Evolutionary conservation across 35 echinoderm and acorn worm species (phyloP).

Genomic region (Ophioderma brevispina): DNA sequence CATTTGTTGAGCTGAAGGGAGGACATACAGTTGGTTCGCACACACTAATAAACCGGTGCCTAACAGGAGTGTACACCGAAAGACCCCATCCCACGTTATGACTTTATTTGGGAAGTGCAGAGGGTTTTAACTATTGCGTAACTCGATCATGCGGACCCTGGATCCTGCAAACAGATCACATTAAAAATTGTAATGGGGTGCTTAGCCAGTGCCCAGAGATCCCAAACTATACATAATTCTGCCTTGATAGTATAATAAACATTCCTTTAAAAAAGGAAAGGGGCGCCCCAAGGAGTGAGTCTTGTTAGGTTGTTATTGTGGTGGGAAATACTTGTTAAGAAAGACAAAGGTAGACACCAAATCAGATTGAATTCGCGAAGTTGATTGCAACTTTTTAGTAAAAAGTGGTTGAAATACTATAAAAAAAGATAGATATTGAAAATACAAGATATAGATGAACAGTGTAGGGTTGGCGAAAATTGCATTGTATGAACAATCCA

Average conservation of each 20-base stretch:
- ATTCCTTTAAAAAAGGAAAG: too few species aligned
- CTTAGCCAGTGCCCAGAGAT: slow-evolving; percentile 49
- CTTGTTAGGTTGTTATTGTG: too few species aligned
- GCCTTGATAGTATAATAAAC: neutral
- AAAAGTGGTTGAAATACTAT: too few species aligned
- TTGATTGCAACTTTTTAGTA: too few species aligned
- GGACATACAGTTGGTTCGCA: slow-evolving; percentile 40
- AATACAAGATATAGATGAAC: too few species aligned
- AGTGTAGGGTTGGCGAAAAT: too few species aligned
- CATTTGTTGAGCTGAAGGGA: slow-evolving; percentile 17
- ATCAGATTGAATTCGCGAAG: too few species aligned
- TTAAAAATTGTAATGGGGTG: slow-evolving; percentile 42
- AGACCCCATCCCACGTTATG: slow-evolving; percentile 46
- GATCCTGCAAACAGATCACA: slow-evolving; percentile 44
- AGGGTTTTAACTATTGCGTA: slow-evolving; percentile 45
- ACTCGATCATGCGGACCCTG: slow-evolving; percentile 13
- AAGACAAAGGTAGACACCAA: too few species aligned
- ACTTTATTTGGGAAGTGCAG: slow-evolving; percentile 58
- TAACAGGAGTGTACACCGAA: slow-evolving; percentile 65
- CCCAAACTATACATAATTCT: slow-evolving; percentile 27
- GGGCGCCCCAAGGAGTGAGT: too few species aligned
- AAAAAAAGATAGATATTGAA: too few species aligned
- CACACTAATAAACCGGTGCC: slow-evolving; percentile 42
- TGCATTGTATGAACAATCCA: too few species aligned
- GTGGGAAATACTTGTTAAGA: too few species aligned